Evolutionary conservation across 2,113 vertebrate species (phyloP), one percentile per base, ranked within the genome.

Genomic region (Lates calcarifer): DNA sequence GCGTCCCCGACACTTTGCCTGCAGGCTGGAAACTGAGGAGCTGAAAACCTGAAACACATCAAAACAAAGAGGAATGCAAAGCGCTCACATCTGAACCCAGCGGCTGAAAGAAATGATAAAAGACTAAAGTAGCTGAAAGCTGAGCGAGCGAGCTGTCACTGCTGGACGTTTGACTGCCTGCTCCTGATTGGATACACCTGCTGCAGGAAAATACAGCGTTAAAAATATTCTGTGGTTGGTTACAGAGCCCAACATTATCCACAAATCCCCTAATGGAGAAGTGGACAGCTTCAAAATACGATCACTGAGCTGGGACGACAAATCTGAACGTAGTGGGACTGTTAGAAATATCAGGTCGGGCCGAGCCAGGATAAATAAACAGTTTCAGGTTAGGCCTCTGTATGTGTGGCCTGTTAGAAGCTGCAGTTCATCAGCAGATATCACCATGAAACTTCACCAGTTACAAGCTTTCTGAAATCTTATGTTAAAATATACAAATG

Each of bases 1-100:
- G 61, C 5, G 4, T 7, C 51, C 47, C 39, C 29, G 33, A 68
- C 62, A 56, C 63, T 56, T 81, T 71, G 84, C 77, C 88, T 85
- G 79, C 77, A 65, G 85, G 82, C 82, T 60, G 79, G 56, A 26
- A 28, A 13, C 55, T 3, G 45, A 62, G 0, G 4, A 47, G 63
- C 58, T 13, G 29, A 47, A 35, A 67, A 60, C 9, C 68, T 5
- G 37, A 74, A 80, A 82, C 47, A 1, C 77, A 28, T 22, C 18
- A 55, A 28, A 49, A 81, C 70, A 28, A 81, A 58, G 17, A 29
- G 33, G 29, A 60, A 56, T 26, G 24, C 35, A 60, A 74, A 58
- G 8, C 1, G 53, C 57, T 58, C 41, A 31, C 35, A 78, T 53
- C 49, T 35, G 65, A 81, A 66, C 58, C 82, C 51, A 1, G 17